Percentiles rank a stretch among this genome's conserved stretches.
These are phyloP conservation scores for Parambassis ranga DNA, from an alignment of 2,797 vertebrate species.

Conservation along the genomic window DNA sequence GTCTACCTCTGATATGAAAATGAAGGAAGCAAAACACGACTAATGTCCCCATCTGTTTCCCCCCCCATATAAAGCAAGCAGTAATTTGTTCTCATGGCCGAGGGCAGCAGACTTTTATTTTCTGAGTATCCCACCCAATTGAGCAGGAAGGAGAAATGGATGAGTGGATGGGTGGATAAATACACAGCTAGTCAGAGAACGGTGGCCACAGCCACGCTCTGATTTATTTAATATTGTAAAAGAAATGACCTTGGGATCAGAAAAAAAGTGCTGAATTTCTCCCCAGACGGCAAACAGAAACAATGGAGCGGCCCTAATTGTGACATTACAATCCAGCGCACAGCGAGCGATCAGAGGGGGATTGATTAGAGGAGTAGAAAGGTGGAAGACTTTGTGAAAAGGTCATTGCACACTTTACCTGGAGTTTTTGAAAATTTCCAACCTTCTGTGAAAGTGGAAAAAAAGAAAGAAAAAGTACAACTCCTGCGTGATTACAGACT, in stretches of 20 bases:
- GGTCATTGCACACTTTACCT: constrained; percentile 82
- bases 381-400: constrained; percentile 85
- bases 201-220: constrained; percentile 34
- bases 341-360: constrained; percentile 76
- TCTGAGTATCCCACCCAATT: constrained; percentile 36
- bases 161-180: constrained; percentile 14
- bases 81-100: constrained; percentile 60
- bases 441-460: constrained; percentile 25
- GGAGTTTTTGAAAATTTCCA: constrained; percentile 65
- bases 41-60: constrained; percentile 35
- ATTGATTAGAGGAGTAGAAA: constrained; percentile 82
- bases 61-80: constrained; percentile 20
- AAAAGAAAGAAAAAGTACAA: constrained; percentile 47
- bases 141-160: constrained; percentile 24
- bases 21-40: constrained; percentile 46
- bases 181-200: constrained; percentile 6
- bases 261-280: constrained; percentile 54
- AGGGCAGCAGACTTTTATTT: constrained; percentile 66
- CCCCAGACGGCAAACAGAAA: constrained; percentile 77
- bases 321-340: constrained; percentile 79
- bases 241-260: constrained; percentile 78
- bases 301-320: constrained; percentile 81
- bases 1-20: constrained; percentile 49
- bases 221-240: constrained; percentile 79
- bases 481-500: constrained; percentile 69